A percentile compares a stretch with the other conserved stretches of the same genome.
Evolutionary conservation across 2,113 vertebrate species (phyloP).

Genomic region (Tiliqua scincoides): DNA sequence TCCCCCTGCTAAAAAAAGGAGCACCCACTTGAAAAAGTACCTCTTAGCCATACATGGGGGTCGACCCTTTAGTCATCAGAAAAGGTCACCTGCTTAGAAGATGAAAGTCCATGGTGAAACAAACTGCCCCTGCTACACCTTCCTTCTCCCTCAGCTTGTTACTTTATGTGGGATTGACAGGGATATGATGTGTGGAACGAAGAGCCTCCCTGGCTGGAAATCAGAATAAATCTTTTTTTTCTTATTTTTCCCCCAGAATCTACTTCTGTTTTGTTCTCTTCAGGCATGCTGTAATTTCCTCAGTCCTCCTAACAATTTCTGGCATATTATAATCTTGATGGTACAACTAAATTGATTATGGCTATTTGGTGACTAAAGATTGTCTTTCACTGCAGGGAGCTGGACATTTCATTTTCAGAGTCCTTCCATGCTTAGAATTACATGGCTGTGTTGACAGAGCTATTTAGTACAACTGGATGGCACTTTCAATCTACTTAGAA

Average conservation of each 20-base stretch:
- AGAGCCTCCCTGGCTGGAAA: background rate
- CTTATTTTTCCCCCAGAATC: background rate
- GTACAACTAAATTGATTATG: background rate
- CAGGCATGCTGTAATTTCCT: background rate
- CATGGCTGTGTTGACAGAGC: background rate
- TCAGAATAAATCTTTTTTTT: background rate
- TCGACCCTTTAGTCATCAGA: too few relatives aligned
- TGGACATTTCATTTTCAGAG: constrained; percentile 6
- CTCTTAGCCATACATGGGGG: too few relatives aligned
- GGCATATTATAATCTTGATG: background rate
- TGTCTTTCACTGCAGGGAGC: background rate
- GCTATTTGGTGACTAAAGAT: background rate
- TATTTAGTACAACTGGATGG: background rate
- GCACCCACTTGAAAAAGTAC: too few relatives aligned
- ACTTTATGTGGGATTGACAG: too few relatives aligned
- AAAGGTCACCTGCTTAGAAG: background rate
- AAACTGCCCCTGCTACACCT: background rate
- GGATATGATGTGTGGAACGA: too few relatives aligned
- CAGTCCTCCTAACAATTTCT: background rate
- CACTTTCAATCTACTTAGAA: background rate
- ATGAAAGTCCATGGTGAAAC: background rate
- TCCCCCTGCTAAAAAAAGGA: too few relatives aligned
- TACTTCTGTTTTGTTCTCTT: background rate
- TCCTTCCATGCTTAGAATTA: background rate
- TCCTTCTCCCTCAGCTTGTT: too few relatives aligned